Evolutionary conservation across 2,113 vertebrate species (phyloP).

Genomic region (Seriola quinqueradiata): DNA sequence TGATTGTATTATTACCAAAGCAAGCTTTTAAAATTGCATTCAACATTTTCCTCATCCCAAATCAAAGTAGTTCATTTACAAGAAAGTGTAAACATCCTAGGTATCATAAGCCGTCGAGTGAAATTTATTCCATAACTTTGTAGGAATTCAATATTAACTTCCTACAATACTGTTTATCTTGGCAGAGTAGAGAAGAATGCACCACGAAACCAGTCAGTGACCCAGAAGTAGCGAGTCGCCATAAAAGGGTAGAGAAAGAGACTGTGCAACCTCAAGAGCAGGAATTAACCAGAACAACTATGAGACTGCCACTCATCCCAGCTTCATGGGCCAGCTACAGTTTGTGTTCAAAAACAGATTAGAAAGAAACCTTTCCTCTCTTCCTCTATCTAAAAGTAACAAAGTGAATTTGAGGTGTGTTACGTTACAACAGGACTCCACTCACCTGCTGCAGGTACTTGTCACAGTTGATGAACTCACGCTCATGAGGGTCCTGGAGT

Average conservation of each 20-base stretch:
- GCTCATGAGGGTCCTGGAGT: slow-evolving; percentile 97
- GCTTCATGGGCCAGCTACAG: not conserved
- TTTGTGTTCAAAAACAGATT: not conserved
- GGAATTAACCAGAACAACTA: not conserved
- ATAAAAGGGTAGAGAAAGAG: slow-evolving; percentile 41
- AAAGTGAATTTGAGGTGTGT: not conserved
- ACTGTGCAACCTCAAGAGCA: slow-evolving; percentile 33
- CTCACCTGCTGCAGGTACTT: slow-evolving; percentile 99
- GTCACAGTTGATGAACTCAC: slow-evolving; percentile 98
- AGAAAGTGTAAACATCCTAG: not conserved
- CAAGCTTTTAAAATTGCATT: not conserved
- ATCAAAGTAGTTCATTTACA: not conserved
- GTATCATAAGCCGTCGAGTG: not conserved
- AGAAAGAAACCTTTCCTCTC: not conserved
- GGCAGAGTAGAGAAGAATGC: not conserved
- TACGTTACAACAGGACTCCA: not conserved
- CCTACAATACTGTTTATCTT: slow-evolving; percentile 50
- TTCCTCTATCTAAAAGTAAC: not conserved
- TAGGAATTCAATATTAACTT: slow-evolving; percentile 16
- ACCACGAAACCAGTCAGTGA: slow-evolving; percentile 27
- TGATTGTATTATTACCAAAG: not conserved
- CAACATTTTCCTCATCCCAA: not conserved
- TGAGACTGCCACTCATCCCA: not conserved
- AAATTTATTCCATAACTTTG: not conserved
- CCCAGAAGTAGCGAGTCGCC: slow-evolving; percentile 37